Conservation (phyloP, 1,140 invertebrate species). For the Heliconius congener region DNA sequence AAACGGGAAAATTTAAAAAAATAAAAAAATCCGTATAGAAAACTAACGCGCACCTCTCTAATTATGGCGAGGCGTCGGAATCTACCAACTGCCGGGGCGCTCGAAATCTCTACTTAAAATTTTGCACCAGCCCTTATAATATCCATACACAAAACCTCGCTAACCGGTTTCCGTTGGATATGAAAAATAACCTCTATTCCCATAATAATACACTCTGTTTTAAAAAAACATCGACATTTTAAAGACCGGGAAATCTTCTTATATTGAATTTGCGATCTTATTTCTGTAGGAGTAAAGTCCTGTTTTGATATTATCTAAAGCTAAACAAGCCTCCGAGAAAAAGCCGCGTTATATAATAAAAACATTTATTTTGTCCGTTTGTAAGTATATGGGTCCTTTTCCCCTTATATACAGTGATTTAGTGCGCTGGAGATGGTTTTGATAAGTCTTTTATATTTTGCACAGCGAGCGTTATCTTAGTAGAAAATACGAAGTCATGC, state of each 20-base stretch:
- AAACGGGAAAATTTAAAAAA: constrained; percentile 10
- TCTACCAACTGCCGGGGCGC: constrained; percentile 47
- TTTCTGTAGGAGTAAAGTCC: constrained; percentile 34
- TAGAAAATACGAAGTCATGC: constrained; percentile 67
- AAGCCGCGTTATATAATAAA: constrained; percentile 80
- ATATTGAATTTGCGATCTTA: constrained; percentile 48
- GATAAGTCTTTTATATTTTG: constrained; percentile 79
- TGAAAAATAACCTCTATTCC: constrained; percentile 40
- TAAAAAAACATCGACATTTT: constrained; percentile 32
- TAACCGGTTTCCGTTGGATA: constrained; percentile 43
- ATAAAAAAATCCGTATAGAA: neutral
- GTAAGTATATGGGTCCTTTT: constrained; percentile 76
- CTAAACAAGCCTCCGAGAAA: constrained; percentile 74
- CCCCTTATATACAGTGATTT: constrained; percentile 80
- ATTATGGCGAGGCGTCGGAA: constrained; percentile 51
- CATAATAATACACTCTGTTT: constrained; percentile 37
- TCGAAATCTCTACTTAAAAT: constrained; percentile 77
- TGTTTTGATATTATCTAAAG: constrained; percentile 33
- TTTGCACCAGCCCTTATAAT: constrained; percentile 76
- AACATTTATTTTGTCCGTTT: constrained; percentile 80
- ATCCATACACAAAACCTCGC: constrained; percentile 56
- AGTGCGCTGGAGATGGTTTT: constrained; percentile 77
- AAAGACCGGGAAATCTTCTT: constrained; percentile 33
- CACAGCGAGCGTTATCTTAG: constrained; percentile 76
- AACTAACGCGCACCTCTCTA: constrained; percentile 20